Percentiles rank a stretch among this genome's conserved stretches.
Conservation (phyloP, 1,140 invertebrate genomes). For the Drosophila saltans region DNA sequence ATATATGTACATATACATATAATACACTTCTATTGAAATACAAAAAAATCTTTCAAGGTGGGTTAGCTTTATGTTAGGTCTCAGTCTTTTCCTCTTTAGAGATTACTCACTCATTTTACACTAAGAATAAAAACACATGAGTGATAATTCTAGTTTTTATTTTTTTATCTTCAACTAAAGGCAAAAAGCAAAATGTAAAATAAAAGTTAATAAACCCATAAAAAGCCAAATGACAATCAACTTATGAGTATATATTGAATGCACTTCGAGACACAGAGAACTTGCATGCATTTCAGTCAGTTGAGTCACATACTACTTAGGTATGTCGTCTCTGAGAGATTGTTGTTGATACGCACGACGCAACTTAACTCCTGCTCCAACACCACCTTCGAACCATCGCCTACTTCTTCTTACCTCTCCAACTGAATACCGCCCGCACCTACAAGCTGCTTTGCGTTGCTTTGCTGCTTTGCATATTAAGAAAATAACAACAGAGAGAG, state of each 20-base stretch:
- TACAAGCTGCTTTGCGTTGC: slow-evolving; percentile 25
- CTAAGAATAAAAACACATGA: neutral
- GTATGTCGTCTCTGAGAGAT: slow-evolving; percentile 42
- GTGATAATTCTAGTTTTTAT: neutral
- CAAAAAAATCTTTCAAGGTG: no score
- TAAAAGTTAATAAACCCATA: slow-evolving; percentile 78
- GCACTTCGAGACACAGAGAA: slow-evolving; percentile 49
- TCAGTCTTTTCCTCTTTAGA: no score
- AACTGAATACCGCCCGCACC: slow-evolving; percentile 38
- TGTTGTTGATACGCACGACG: slow-evolving; percentile 52
- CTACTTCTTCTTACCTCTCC: neutral
- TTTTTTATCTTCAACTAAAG: slow-evolving; percentile 27
- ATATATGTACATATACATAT: no score
- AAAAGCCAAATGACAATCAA: slow-evolving; percentile 54
- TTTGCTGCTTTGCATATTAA: slow-evolving; percentile 65
- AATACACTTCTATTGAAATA: no score
- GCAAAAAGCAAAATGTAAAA: slow-evolving; percentile 46
- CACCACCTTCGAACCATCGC: neutral
- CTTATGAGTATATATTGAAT: slow-evolving; percentile 53
- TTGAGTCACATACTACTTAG: slow-evolving; percentile 66
- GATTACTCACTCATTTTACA: no score
- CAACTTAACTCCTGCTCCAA: neutral
- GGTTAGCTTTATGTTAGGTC: no score
- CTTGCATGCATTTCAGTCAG: slow-evolving; percentile 52
- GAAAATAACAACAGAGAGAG: slow-evolving; percentile 24